Conservation (phyloP, 2,113 vertebrate genomes). For the Corvus hawaiiensis region DNA sequence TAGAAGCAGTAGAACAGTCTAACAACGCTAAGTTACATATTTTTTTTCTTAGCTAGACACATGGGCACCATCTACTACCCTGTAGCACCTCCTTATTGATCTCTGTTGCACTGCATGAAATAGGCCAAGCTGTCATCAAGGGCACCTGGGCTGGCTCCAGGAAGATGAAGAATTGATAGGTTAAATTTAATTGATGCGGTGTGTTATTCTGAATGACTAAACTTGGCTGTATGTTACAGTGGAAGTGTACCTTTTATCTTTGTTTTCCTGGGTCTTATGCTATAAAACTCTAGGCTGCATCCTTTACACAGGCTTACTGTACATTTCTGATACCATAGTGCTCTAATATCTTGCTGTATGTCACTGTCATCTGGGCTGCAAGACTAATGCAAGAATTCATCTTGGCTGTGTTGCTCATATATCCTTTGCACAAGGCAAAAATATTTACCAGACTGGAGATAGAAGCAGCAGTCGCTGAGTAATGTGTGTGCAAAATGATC, state of each 20-base stretch:
- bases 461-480: neutral
- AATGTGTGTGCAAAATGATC: constrained; percentile 40
- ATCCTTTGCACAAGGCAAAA: constrained; percentile 35
- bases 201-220: constrained; percentile 12
- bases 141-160: constrained; percentile 20
- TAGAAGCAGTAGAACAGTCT: neutral
- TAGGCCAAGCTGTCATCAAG: neutral
- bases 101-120: constrained; percentile 8
- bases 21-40: neutral
- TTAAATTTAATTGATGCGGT: constrained; percentile 36
- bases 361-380: neutral
- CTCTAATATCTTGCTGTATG: neutral
- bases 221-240: neutral
- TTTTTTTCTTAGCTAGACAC: constrained; percentile 39
- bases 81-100: constrained; percentile 13
- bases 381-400: constrained; percentile 32
- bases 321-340: neutral
- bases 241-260: constrained; percentile 20
- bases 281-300: neutral
- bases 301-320: neutral
- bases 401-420: neutral
- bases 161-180: constrained; percentile 19
- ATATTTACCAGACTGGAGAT: constrained; percentile 38
- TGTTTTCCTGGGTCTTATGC: neutral
- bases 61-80: neutral